Base-by-base conservation (phyloP, 2,888 invertebrate genomes). In the Eutolmus rufibarbis region DNA sequence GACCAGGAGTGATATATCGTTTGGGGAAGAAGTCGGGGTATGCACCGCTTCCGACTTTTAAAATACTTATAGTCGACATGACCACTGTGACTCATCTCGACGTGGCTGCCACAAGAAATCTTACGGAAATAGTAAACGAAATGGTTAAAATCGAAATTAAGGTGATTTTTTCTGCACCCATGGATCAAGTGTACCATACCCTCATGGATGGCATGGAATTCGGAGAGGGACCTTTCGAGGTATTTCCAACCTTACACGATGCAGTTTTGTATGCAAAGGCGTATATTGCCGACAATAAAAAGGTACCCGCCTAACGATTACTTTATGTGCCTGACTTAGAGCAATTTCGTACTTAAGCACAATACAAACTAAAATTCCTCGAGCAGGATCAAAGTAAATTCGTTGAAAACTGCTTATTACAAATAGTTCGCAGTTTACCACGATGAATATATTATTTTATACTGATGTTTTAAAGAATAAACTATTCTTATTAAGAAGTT, bases 231-330 rank as follows among this genome's bases (percentile, higher is more conserved):
- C 91, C 92, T 12, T 93, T 94, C 88, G 92, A 92, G 88, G 93
- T 94, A 40, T 95, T 95, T 89, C 94, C 95, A 5, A 95, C 95
- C 0, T 91, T 95, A 23, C 95, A 95, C 89, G 95, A 95, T 91
- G 95, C 95, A 40, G 95, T 95, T 74, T 91, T 92, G 86, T 94
- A 92, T 90, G 92, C 93, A 43, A 91, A 90, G 89, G 91, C 92
- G 8, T 84, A 40, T 40, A 12, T 40, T 40, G 12, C 74, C 66
- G 14, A 84, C 31, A 16, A 66, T 9, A 34, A 76, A 66, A 2
- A 16, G 37, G 3, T n/a, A 1, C 12, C 23, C 19, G 66, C 28
- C 23, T 66, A 66, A 12, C 19, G 23, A 66, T 66, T 3, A 76
- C 12, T 9, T 46, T 46, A 46, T 23, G 81, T 51, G 81, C 81